Percentiles rank a stretch among this genome's conserved stretches.
Conservation (phyloP, 2,113 vertebrate genomes). For the Oreotrochilus melanogaster region DNA sequence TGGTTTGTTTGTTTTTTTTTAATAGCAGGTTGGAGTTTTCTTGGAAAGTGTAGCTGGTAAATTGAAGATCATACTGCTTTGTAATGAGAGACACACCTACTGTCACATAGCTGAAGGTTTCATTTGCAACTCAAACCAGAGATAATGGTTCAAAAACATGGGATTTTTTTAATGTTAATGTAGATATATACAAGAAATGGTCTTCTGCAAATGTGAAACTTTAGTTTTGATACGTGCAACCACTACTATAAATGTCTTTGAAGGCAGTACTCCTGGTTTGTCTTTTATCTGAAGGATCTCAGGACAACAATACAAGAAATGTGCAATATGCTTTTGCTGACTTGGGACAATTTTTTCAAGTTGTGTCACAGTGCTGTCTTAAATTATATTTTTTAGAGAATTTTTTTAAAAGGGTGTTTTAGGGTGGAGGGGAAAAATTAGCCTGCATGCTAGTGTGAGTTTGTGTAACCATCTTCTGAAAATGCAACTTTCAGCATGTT, state of each 20-base stretch:
- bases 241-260: not conserved
- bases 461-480: not conserved
- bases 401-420: not conserved
- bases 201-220: not conserved
- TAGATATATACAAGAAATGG: not conserved
- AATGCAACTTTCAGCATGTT: not conserved
- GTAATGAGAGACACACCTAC: not conserved
- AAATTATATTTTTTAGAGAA: slow-evolving; percentile 12
- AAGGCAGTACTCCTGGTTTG: slow-evolving; percentile 22
- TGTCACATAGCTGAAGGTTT: not conserved
- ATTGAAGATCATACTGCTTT: not conserved
- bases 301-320: slow-evolving; percentile 30
- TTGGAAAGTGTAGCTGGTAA: not conserved
- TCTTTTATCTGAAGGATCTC: slow-evolving; percentile 1
- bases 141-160: not conserved
- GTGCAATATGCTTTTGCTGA: slow-evolving; percentile 75
- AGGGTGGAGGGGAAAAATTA: not conserved
- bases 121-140: not conserved
- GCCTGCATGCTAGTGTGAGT: not conserved
- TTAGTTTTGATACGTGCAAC: not conserved
- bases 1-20: not conserved
- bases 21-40: not conserved
- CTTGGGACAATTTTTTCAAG: not conserved
- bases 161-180: not conserved
- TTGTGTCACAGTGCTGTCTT: not conserved